These are phyloP conservation scores for Bemisia tabaci DNA, from an alignment of 1,140 invertebrate species.

Conservation along the genomic window DNA sequence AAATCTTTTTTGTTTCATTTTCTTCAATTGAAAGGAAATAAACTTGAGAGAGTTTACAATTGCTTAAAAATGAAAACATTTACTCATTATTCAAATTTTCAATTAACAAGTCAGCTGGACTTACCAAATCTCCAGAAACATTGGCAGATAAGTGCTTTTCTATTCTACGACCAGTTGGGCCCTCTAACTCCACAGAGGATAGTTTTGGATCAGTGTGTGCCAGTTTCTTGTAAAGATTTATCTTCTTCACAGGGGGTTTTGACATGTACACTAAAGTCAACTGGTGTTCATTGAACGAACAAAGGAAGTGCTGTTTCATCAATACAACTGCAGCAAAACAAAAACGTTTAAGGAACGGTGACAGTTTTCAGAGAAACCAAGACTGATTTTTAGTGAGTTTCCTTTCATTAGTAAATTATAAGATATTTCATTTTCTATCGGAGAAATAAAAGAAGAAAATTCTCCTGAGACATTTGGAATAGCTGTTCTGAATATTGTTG, in stretches of 20 bases:
- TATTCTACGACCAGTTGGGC: constrained; percentile 45
- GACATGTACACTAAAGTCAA: constrained; percentile 47
- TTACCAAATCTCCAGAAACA: constrained; percentile 42
- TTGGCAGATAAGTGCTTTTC: constrained; percentile 49
- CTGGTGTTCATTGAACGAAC: constrained; percentile 50
- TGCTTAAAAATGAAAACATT: too few species aligned
- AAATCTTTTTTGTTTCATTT: too few species aligned
- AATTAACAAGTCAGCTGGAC: too few species aligned
- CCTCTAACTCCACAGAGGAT: constrained; percentile 38
- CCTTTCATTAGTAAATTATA: too few species aligned
- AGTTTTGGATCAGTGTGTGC: constrained; percentile 45
- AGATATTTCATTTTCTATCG: too few species aligned
- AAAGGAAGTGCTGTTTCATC: constrained; percentile 46
- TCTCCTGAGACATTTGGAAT: too few species aligned
- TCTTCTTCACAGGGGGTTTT: constrained; percentile 37
- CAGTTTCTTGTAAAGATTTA: constrained; percentile 41
- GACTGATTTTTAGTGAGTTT: constrained; percentile 5
- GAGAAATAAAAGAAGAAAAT: too few species aligned
- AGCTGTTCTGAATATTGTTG: too few species aligned
- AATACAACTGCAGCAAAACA: constrained; percentile 35
- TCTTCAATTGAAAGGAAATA: too few species aligned
- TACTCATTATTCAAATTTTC: too few species aligned
- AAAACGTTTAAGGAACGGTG: constrained; percentile 1
- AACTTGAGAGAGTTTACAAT: too few species aligned
- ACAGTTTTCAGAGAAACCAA: constrained; percentile 8